Conservation (phyloP, 2,113 vertebrate species). For the Cnemophilus loriae region DNA sequence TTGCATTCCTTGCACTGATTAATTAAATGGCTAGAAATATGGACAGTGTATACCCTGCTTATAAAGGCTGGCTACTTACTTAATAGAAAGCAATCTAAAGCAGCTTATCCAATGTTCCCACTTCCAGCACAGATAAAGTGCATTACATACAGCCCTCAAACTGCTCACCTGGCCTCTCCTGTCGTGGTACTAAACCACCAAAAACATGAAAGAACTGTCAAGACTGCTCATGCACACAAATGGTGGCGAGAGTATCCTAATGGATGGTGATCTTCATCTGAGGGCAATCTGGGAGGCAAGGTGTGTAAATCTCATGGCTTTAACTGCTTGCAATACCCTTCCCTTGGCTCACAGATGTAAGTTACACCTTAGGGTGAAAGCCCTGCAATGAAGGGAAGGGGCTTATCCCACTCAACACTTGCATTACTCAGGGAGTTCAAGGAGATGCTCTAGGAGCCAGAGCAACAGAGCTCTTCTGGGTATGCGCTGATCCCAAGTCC, state of each 20-base stretch:
- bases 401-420: neutral
- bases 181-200: neutral
- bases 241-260: neutral
- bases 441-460: neutral
- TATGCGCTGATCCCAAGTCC: neutral
- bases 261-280: neutral
- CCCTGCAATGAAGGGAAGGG: neutral
- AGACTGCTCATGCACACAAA: neutral
- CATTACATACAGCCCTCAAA: neutral
- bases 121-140: neutral
- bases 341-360: neutral
- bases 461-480: fast-evolving
- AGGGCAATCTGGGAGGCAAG: neutral
- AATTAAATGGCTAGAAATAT: neutral
- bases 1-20: neutral
- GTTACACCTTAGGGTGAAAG: neutral
- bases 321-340: neutral
- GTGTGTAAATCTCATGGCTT: neutral
- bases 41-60: neutral
- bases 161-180: neutral
- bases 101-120: neutral
- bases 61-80: neutral
- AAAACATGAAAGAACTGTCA: neutral
- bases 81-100: neutral
- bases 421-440: neutral